Evolutionary conservation across 2,113 vertebrate species (phyloP), one percentile per base, ranked within the genome.

Genomic region (Pelobates fuscus): DNA sequence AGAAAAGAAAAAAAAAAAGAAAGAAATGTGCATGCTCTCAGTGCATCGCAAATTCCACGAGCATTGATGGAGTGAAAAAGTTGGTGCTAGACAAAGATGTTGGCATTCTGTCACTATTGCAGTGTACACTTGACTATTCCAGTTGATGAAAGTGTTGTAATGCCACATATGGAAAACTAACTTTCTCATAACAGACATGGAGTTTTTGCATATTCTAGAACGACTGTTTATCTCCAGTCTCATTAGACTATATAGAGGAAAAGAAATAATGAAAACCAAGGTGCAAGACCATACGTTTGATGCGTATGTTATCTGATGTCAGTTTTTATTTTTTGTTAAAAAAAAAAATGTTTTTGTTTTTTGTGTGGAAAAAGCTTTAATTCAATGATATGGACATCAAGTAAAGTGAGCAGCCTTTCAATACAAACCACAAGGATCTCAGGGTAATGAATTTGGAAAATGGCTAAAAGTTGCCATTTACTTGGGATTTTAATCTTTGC

Each of bases 381-480:
- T 27, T 32, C 46, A 14, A 68, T n/a, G 61, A 75, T 44, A 65
- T 44, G 54, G 71, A 75, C 62, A 46, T 59, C 37, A 41, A 21
- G 23, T 55, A 11, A 49, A 43, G 67, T 64, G 21, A 49, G 64
- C 73, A 67, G 63, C 63, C 64, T 76, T 67, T 76, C 54, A 57
- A 67, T 59, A 75, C 60, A 58, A 68, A 67, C 64, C 57, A 32
- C 73, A 24, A 61, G 73, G 65, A 76, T 76, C 73, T 76, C 73
- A 76, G 73, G 73, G 73, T 61, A 75, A 75, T 67, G 30, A 65
- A 68, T 61, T 76, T 49, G 64, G 73, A 76, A 59, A 49, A 23
- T 59, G 63, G 63, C 52, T 32, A 63, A 60, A 29, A 46, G 55
- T n/a, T 60, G 73, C 41, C 37, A 49, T 58, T 66, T 67, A 32